Conservation (phyloP, 2,113 vertebrate species). For the Callionymus lyra region DNA sequence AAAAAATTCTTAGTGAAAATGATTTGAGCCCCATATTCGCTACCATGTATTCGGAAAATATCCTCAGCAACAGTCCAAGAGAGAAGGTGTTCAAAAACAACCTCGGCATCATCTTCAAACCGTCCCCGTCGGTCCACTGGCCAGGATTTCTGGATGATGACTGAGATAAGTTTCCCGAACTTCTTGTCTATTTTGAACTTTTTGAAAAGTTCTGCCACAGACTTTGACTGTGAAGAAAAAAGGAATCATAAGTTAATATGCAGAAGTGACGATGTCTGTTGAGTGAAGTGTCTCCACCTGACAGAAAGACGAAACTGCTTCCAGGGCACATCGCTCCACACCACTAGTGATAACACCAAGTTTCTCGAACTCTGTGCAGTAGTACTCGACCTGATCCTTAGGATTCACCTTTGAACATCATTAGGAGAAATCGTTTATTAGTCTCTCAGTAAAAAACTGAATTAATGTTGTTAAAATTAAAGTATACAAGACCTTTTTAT, state of each 20-base stretch:
- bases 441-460: background rate
- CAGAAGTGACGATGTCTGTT: no score
- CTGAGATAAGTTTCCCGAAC: constrained; percentile 76
- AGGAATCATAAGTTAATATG: no score
- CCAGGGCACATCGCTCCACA: constrained; percentile 74
- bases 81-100: constrained; percentile 70
- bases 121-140: constrained; percentile 40
- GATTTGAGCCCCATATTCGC: background rate
- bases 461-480: background rate
- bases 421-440: no score
- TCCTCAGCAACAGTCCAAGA: constrained; percentile 69
- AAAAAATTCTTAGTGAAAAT: no score
- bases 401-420: constrained; percentile 59
- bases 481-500: constrained; percentile 67
- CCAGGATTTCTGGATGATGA: constrained; percentile 79
- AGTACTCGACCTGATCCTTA: constrained; percentile 62
- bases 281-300: constrained; percentile 65
- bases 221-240: constrained; percentile 51
- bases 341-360: constrained; percentile 51
- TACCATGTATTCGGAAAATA: constrained; percentile 75
- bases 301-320: constrained; percentile 73
- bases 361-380: constrained; percentile 45
- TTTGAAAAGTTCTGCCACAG: constrained; percentile 55
- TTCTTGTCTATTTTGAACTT: constrained; percentile 31
- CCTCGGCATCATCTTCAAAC: constrained; percentile 30